A percentile compares a stretch with the other conserved stretches of the same genome.
Conservation (phyloP, 2,113 vertebrate genomes). For the Chunga burmeisteri region DNA sequence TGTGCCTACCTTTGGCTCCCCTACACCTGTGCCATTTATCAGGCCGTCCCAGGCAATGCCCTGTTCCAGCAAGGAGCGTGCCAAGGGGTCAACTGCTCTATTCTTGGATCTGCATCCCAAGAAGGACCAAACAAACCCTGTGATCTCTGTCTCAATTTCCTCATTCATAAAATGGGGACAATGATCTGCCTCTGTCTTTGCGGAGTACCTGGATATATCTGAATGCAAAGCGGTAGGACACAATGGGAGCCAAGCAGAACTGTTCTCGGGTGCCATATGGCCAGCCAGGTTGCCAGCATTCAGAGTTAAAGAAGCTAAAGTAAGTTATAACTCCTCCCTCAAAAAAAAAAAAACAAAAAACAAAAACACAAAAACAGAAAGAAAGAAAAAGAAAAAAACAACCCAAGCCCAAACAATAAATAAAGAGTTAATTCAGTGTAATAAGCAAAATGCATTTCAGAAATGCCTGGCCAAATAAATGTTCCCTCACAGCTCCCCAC, state of each 20-base stretch:
- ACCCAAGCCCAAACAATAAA: background rate
- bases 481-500: background rate
- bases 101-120: background rate
- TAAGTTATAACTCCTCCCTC: background rate
- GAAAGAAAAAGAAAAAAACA: too few species aligned
- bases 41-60: background rate
- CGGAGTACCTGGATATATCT: background rate
- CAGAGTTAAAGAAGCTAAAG: background rate
- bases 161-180: constrained; percentile 24
- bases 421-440: background rate
- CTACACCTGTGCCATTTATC: background rate
- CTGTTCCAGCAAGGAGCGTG: fast-evolving
- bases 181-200: background rate
- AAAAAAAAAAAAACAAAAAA: background rate
- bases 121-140: background rate
- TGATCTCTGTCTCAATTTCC: background rate
- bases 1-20: background rate
- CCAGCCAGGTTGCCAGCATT: background rate
- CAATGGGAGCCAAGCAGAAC: background rate
- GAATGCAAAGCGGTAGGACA: background rate
- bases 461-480: background rate
- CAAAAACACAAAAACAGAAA: too few species aligned
- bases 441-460: background rate
- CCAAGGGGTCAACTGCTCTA: background rate
- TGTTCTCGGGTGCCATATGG: background rate